Base-by-base conservation (phyloP, 2,797 vertebrate genomes). In the Clarias pachynema region DNA sequence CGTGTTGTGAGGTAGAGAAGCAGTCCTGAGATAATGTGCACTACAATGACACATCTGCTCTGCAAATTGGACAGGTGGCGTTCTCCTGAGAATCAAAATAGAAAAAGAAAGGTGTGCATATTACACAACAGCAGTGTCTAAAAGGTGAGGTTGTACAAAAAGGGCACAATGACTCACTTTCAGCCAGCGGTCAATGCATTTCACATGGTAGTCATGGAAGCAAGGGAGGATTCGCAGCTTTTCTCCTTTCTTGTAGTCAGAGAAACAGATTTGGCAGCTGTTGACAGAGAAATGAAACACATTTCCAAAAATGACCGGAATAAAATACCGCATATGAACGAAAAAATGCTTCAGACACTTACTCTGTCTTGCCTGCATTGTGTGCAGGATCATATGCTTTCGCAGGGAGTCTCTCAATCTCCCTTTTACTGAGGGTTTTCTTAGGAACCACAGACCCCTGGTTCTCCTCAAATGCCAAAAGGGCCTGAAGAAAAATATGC, bases 241-340 rank as follows among this genome's bases (percentile, higher is more conserved):
- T 63, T 96, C 95, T 0, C 93, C 92, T 0, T 92, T 85, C 0
- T 69, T 37, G 87, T 96, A 96, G 85, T 95, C 91, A 24, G 92
- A 94, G 90, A 92, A 95, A 90, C 95, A 96, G 90, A 96, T 96
- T 86, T 95, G 95, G 89, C 95, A 96, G 80, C 95, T 96, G 91
- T 29, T 56, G 31, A 82, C 5, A 84, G 2, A 85, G n/a, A 82
- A n/a, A 83, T 5, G 4, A 29, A 70, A 16, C 0, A 18, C n/a
- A 65, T 59, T 86, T 72, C 24, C 66, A 44, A 31, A 20, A 53
- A 16, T 40, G 63, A 79, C 9, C 15, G 4, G 10, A n/a, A 16
- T 62, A 79, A 49, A 77, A 34, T 2, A 14, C 49, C 12, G 5
- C 53, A 53, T 29, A 18, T 57, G 9, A 74, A 75, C 20, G 1